Conservation (phyloP, 2,797 vertebrate species). For the Parambassis ranga region DNA sequence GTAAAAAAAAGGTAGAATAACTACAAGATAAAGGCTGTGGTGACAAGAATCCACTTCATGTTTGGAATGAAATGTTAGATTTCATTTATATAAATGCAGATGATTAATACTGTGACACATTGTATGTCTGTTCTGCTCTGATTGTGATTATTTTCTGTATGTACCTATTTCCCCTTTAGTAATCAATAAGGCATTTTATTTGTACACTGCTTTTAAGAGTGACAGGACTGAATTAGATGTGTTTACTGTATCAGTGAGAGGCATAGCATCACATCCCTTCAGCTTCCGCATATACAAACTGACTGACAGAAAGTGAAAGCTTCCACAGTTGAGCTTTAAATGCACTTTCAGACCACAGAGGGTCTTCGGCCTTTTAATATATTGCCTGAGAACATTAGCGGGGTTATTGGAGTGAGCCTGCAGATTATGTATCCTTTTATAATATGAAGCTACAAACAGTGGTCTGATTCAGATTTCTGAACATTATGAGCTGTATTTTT, state of each 20-base stretch:
- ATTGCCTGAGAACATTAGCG: conserved; percentile 71
- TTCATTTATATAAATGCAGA: too few species aligned
- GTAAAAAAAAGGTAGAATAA: too few species aligned
- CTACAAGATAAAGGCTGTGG: too few species aligned
- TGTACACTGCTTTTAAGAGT: conserved; percentile 9
- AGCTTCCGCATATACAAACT: conserved; percentile 27
- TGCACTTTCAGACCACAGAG: conserved; percentile 65
- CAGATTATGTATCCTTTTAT: conserved; percentile 59
- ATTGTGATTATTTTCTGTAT: too few species aligned
- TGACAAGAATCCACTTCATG: too few species aligned
- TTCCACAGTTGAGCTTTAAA: conserved; percentile 65
- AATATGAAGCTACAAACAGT: conserved; percentile 44
- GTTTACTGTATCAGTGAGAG: conserved; percentile 42
- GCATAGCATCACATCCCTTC: conserved; percentile 21
- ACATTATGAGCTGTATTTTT: not conserved
- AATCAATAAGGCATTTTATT: too few species aligned
- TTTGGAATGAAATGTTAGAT: too few species aligned
- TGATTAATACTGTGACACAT: too few species aligned
- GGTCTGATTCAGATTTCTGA: too few species aligned
- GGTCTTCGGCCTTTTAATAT: conserved; percentile 42
- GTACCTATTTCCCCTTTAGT: too few species aligned
- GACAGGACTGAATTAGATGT: conserved; percentile 30
- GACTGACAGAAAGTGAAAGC: conserved; percentile 54
- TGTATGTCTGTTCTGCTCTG: too few species aligned
- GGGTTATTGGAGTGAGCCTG: conserved; percentile 67